Base-by-base conservation (phyloP, 2,888 invertebrate species). In the Palloptera scutellata region DNA sequence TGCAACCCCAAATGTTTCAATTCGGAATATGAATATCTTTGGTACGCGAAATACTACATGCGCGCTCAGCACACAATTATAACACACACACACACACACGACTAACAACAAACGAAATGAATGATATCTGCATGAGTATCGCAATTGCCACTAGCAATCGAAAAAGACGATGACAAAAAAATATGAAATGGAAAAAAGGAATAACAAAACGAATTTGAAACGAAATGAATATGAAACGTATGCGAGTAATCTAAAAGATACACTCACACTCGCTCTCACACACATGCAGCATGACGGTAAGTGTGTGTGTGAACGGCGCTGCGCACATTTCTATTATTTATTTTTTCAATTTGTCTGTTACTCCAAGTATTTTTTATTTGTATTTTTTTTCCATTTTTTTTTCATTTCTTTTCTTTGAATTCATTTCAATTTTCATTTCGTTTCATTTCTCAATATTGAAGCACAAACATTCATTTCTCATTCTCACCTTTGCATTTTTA, bases 341-440 rank as follows among this genome's bases (percentile, higher is more conserved):
- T 61, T 15, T n/a, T 42, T 52, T 48, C 20, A 48, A 15, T 62
- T 52, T 53, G 52, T 30, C 53, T 67, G 48, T 10, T 51, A 70
- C 75, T 73, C 73, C 68, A 68, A 67, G 67, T 70, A 74, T 54
- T 75, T 63, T 76, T 75, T 52, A 51, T 67, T 77, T 75, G 61
- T 51, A 60, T 53, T 71, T 75, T 61, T 76, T 76, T 78, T 71
- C 75, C 75, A 76, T 77, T 79, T 74, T 78, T 78, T 80, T 78
- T 78, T 76, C 77, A 77, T 72, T 78, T 30, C 30, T 4, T 78
- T 77, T 75, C 74, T 73, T 73, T 76, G 70, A 57, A 59, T 58
- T 78, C 74, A 77, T 78, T 79, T 79, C 79, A 51, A 76, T 74
- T 78, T 77, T 77, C 78, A 77, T 79, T 78, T 77, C 78, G 79